Percentiles rank a stretch among this genome's conserved stretches.
phyloP scores from a whole-genome alignment of 2,113 vertebrate species.

The Amphilophus citrinellus region DNA sequence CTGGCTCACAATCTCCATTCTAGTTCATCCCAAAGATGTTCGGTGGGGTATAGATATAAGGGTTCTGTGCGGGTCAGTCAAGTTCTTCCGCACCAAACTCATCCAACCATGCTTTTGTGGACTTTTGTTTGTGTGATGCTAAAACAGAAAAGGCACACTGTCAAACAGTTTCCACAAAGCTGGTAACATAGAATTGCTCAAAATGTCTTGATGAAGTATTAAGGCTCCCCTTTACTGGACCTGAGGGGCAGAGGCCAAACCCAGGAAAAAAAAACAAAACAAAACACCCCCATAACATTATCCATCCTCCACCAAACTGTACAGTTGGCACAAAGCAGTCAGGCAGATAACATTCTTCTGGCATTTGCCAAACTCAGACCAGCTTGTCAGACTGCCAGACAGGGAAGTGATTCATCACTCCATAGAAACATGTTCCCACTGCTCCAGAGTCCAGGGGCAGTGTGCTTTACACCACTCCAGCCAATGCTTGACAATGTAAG shows the following conservation, averaged over 20 bases:
- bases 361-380: background rate
- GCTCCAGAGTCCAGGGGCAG: fast-evolving
- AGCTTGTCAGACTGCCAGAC: background rate
- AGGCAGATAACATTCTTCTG: background rate
- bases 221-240: background rate
- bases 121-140: background rate
- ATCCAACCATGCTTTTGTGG: background rate
- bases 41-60: background rate
- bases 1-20: background rate
- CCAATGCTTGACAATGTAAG: background rate
- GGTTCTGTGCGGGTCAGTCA: background rate
- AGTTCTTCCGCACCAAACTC: background rate
- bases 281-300: background rate
- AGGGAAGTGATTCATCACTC: background rate
- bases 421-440: background rate
- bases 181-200: background rate
- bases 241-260: background rate
- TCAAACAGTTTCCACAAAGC: background rate
- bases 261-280: background rate
- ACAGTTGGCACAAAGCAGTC: background rate
- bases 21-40: background rate
- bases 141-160: background rate
- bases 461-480: background rate
- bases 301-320: background rate
- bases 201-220: background rate